phyloP scores from a whole-genome alignment of 2,888 invertebrate species.

The Agonum fuliginosum region DNA sequence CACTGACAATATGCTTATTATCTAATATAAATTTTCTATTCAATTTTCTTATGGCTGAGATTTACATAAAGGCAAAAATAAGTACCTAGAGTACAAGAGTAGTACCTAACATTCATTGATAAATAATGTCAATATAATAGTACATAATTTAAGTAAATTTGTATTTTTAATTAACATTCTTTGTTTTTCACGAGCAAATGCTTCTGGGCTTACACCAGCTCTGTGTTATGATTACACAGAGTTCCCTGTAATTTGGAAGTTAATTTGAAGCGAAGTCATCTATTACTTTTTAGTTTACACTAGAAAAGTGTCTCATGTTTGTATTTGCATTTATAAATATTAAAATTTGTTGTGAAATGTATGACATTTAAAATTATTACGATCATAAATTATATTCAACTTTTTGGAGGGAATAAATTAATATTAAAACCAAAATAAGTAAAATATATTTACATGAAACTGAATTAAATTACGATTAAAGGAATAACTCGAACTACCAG shows the following conservation, averaged over 20 bases:
- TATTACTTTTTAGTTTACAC: neutral
- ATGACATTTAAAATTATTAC: constrained; percentile 42
- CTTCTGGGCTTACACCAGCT: too few relatives aligned
- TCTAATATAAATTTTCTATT: too few relatives aligned
- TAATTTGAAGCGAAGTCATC: neutral
- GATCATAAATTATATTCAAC: constrained; percentile 18
- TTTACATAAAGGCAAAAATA: too few relatives aligned
- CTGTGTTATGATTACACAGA: neutral
- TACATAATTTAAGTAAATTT: too few relatives aligned
- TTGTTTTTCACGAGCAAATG: too few relatives aligned
- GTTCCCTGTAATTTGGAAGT: neutral
- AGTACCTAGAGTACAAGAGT: too few relatives aligned
- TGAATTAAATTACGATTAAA: constrained; percentile 40
- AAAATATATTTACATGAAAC: constrained; percentile 25
- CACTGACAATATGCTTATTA: too few relatives aligned
- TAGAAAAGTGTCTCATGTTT: constrained; percentile 16
- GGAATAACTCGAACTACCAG: neutral
- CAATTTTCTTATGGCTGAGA: too few relatives aligned
- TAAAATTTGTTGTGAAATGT: constrained; percentile 26
- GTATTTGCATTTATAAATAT: constrained; percentile 40
- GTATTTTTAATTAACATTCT: too few relatives aligned
- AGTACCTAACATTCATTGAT: too few relatives aligned
- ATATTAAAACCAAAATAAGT: constrained; percentile 13
- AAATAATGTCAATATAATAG: too few relatives aligned
- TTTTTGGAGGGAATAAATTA: constrained; percentile 37